Percentiles rank a stretch among this genome's conserved stretches.
Conservation (phyloP, 2,113 vertebrate genomes). For the Coryphaenoides rupestris region DNA sequence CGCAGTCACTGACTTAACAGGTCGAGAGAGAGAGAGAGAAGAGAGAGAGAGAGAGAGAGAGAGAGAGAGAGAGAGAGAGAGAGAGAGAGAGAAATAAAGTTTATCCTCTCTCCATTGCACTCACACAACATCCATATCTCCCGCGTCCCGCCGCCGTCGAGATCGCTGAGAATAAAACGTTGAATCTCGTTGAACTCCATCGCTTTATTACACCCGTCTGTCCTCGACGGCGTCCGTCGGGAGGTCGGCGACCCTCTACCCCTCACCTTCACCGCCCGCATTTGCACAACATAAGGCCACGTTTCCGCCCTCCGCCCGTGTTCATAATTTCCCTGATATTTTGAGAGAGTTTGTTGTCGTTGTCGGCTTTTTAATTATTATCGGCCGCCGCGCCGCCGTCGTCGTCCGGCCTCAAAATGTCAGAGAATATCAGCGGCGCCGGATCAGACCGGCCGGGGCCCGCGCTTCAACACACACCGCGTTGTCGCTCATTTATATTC, state of each 20-base stretch:
- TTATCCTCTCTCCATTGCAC: no score
- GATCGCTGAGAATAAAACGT: no score
- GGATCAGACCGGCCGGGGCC: conserved; percentile 23
- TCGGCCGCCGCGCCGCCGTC: conserved; percentile 27
- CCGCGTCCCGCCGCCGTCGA: no score
- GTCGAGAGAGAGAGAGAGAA: no score
- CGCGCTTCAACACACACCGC: conserved; percentile 37
- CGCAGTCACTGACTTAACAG: no score
- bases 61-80: no score
- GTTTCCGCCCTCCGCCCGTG: neutral
- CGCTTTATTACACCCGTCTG: no score
- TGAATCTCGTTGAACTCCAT: no score
- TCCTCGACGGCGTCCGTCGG: no score
- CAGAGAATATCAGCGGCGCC: conserved; percentile 41
- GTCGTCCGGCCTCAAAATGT: conserved; percentile 39
- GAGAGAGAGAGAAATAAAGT: no score
- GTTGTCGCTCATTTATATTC: conserved; percentile 58
- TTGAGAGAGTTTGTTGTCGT: neutral
- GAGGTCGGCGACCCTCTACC: neutral
- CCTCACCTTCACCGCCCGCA: neutral
- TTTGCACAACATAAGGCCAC: neutral
- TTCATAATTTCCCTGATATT: neutral
- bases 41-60: no score
- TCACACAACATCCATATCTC: neutral
- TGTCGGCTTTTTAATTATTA: no score